Evolutionary conservation across 2,113 vertebrate species (phyloP).

Genomic region (Hiodon tergisus): DNA sequence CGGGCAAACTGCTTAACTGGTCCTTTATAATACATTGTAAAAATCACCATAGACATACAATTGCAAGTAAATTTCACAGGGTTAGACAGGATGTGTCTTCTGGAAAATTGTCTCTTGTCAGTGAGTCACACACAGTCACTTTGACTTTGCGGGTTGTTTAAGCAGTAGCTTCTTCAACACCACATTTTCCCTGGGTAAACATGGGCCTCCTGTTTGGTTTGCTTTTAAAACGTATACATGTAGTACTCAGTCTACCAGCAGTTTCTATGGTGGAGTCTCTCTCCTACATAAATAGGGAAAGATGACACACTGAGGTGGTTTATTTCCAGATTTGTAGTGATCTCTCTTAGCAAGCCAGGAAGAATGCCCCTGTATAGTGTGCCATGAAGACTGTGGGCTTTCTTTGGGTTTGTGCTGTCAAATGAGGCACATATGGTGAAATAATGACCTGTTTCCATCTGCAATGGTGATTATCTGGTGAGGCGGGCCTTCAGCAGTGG

Average conservation of each 20-base stretch:
- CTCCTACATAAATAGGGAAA: neutral
- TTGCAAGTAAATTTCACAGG: neutral
- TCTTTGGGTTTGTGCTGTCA: slow-evolving; percentile 9
- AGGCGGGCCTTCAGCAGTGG: slow-evolving; percentile 1
- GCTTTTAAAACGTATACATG: neutral
- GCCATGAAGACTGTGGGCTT: neutral
- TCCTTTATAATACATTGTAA: neutral
- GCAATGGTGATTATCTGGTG: slow-evolving; percentile 14
- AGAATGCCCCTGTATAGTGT: neutral
- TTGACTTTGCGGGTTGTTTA: too few species aligned
- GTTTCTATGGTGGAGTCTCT: neutral
- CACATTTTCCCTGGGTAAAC: too few species aligned
- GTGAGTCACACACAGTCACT: too few species aligned
- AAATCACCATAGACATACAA: neutral
- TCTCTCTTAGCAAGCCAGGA: neutral
- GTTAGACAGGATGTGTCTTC: neutral
- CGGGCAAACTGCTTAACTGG: neutral
- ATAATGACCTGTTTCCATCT: slow-evolving; percentile 7
- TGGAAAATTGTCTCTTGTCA: neutral
- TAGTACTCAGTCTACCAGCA: neutral
- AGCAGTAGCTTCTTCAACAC: too few species aligned
- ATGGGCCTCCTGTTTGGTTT: slow-evolving; percentile 1
- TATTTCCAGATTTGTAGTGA: neutral
- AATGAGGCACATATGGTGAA: slow-evolving; percentile 1
- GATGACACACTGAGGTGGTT: neutral